phyloP scores from a whole-genome alignment of 2,113 vertebrate genomes.

The Menura novaehollandiae region DNA sequence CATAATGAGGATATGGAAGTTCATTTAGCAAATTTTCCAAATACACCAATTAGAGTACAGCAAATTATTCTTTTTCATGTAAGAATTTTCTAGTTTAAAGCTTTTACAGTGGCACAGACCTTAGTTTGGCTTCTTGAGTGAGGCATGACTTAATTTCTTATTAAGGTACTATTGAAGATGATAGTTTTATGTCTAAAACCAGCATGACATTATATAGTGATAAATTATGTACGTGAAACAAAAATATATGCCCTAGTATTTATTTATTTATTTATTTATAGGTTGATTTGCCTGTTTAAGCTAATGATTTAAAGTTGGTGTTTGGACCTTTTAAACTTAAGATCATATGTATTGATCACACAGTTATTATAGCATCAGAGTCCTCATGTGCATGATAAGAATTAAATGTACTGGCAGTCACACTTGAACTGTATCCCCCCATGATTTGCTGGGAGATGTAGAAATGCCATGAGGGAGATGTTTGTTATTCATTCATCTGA shows the following conservation, averaged over 20 bases:
- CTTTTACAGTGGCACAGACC: background rate
- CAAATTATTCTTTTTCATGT: background rate
- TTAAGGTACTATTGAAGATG: background rate
- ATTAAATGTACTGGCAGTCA: background rate
- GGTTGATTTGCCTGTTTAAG: background rate
- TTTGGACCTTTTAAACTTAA: background rate
- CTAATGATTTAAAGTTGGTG: background rate
- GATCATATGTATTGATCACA: background rate
- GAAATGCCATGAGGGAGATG: background rate
- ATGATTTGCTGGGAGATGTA: background rate
- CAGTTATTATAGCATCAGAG: background rate
- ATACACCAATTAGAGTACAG: background rate
- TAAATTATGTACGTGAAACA: background rate
- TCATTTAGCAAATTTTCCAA: background rate
- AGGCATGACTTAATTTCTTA: background rate
- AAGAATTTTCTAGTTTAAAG: background rate
- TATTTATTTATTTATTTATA: background rate
- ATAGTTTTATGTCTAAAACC: background rate
- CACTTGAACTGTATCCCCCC: background rate
- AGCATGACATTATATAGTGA: background rate
- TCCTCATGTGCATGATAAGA: background rate
- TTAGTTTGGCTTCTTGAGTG: background rate
- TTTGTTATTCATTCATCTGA: background rate
- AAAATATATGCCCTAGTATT: background rate
- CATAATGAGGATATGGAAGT: background rate